A percentile compares a stretch with the other conserved stretches of the same genome.
phyloP scores from a whole-genome alignment of 2,113 vertebrate genomes.

The Cariama cristata region DNA sequence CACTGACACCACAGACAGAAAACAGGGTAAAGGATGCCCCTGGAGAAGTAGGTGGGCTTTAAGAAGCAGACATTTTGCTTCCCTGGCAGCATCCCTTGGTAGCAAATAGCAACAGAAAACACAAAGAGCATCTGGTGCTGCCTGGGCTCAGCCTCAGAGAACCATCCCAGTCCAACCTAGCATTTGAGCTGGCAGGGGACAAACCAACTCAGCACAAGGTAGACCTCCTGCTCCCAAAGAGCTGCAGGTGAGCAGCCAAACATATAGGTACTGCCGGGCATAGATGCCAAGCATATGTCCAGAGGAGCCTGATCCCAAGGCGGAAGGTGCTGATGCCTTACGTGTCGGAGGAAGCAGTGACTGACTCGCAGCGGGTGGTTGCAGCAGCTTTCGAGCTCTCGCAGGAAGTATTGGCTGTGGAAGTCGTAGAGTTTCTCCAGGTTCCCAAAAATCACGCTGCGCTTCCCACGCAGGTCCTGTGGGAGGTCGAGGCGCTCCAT shows the following conservation, averaged over 20 bases:
- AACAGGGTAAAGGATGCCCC: not conserved
- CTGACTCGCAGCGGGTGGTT: conserved; percentile 90
- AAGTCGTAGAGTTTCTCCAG: conserved; percentile 94
- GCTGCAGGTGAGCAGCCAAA: not conserved
- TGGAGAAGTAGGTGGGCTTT: not conserved
- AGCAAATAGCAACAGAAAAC: not conserved
- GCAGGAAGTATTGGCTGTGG: conserved; percentile 93
- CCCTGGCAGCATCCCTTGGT: not conserved
- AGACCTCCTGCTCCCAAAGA: not conserved
- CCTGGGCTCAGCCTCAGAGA: not conserved
- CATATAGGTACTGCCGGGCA: fast-evolving
- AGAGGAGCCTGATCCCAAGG: fast-evolving
- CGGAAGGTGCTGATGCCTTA: conserved; percentile 69
- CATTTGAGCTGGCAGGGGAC: not conserved
- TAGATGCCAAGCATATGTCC: fast-evolving
- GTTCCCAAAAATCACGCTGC: conserved; percentile 92
- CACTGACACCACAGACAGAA: not conserved
- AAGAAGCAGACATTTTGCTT: not conserved
- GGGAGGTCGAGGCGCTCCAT: conserved; percentile 91
- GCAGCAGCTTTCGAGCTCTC: conserved; percentile 92
- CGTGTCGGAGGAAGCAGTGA: conserved; percentile 93
- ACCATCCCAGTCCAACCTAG: not conserved
- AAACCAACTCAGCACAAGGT: not conserved
- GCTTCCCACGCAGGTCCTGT: conserved; percentile 92
- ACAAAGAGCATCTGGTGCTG: not conserved